Evolutionary conservation across 2,113 vertebrate genomes (phyloP).

Genomic region (Cnemophilus loriae): DNA sequence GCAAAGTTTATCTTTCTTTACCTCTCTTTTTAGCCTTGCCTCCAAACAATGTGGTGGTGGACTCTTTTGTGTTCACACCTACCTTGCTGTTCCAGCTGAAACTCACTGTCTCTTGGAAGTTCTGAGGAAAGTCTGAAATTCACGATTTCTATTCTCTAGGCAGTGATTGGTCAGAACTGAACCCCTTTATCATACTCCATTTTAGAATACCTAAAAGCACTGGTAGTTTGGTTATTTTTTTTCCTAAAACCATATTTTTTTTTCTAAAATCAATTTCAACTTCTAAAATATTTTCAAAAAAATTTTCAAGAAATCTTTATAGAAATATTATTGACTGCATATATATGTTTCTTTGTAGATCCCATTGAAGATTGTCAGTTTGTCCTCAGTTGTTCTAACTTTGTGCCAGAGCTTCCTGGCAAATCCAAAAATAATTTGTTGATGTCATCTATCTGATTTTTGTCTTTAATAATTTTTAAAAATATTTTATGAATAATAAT

Average conservation of each 20-base stretch:
- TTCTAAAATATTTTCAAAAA: neutral
- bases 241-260: neutral
- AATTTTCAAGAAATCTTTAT: neutral
- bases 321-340: neutral
- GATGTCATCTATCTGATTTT: neutral
- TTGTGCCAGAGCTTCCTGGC: neutral
- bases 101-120: neutral
- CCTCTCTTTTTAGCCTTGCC: neutral
- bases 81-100: neutral
- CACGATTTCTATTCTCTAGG: neutral
- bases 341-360: neutral
- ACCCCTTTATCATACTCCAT: neutral
- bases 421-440: neutral
- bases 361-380: neutral
- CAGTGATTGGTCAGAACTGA: neutral
- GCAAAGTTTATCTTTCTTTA: neutral
- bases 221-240: neutral
- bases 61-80: neutral
- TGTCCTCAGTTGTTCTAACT: neutral
- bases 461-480: neutral
- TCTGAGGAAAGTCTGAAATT: neutral
- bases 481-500: neutral
- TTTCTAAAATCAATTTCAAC: neutral
- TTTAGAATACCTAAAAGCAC: neutral
- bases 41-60: neutral